Evolutionary conservation across 2,113 vertebrate genomes (phyloP), one percentile per base, ranked within the genome.

Genomic region (Mormyrus iriodes): DNA sequence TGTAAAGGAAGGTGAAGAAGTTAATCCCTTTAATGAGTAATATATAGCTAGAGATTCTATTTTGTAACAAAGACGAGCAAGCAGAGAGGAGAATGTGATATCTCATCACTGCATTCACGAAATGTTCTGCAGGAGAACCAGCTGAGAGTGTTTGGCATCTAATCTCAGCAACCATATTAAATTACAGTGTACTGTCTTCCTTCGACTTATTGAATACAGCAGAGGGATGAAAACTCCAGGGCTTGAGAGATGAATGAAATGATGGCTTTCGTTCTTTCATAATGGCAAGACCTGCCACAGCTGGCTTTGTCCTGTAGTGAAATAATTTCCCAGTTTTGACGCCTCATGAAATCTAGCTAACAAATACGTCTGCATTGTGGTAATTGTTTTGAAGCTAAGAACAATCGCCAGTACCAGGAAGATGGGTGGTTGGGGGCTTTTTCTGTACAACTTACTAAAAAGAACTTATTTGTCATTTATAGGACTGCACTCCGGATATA

Each of bases 201-300:
- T 51, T 35, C 52, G 84, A 52, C 12, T 86, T 86, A 86, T n/a
- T 84, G 39, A 84, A 84, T 79, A 79, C 73, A 79, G 15, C 35
- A 35, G 31, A 42, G 73, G 15, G 13, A 39, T 79, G 31, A 39
- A 42, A 49, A 85, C 46, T 48, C 44, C 82, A 24, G 82, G 21
- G 42, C 82, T 85, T 85, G 44, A 12, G 39, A 79, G 73, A 69
- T 79, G 73, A 42, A 79, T 39, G 35, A 39, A 79, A 79, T 79
- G 35, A 79, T 79, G 73, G 15, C 31, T 79, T 79, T 79, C 73
- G 42, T 39, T 79, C 73, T 35, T 8, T 42, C 31, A 19, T 79
- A 79, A 79, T 79, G 35, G 73, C 13, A 17, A 42, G 35, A 42
- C 31, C 73, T 39, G 73, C 73, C 73, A 42, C 73, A 42, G 35